These are phyloP conservation scores for Geotrypetes seraphini DNA, from an alignment of 2,797 vertebrate species.

Conservation along the genomic window DNA sequence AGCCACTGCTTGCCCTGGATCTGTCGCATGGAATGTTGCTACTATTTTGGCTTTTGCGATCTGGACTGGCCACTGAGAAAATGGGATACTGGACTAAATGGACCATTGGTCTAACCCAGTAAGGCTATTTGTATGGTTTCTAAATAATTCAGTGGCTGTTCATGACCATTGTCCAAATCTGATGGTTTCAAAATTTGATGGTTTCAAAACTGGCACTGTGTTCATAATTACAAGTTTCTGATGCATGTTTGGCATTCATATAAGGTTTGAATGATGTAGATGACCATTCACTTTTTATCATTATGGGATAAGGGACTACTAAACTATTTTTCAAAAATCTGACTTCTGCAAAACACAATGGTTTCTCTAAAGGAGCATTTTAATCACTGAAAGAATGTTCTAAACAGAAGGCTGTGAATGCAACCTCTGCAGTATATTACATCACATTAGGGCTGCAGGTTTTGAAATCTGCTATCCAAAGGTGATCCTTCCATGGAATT, in stretches of 20 bases:
- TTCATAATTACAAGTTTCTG: too few species aligned
- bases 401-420: slow-evolving; percentile 3
- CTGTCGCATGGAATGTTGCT: too few species aligned
- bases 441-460: neutral
- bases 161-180: too few species aligned
- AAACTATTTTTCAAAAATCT: neutral
- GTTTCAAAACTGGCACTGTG: too few species aligned
- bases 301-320: neutral
- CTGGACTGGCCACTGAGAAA: too few species aligned
- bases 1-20: too few species aligned
- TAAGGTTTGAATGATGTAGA: neutral
- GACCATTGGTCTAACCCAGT: too few species aligned
- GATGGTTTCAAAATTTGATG: too few species aligned
- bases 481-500: neutral
- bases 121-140: too few species aligned
- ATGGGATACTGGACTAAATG: too few species aligned
- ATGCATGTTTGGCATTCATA: neutral
- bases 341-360: neutral
- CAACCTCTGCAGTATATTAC: neutral
- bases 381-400: neutral
- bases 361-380: neutral
- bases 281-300: neutral
- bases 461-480: neutral
- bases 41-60: too few species aligned
- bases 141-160: too few species aligned